Evolutionary conservation across 2,113 vertebrate genomes (phyloP).

Genomic region (Chrysochloris asiatica): DNA sequence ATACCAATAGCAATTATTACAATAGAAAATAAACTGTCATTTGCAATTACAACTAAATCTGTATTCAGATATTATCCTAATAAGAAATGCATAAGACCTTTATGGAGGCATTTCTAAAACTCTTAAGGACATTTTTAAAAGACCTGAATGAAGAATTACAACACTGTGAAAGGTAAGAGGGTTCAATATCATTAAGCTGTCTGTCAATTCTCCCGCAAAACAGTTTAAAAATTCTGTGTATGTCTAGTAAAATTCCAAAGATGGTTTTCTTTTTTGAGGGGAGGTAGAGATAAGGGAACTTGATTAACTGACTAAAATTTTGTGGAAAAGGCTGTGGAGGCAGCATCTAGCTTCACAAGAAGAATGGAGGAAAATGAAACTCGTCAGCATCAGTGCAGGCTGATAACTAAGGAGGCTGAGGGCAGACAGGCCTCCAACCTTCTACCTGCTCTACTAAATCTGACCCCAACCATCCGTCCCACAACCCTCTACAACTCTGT

Average conservation of each 20-base stretch:
- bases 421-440: no score
- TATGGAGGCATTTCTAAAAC: background rate
- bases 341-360: no score
- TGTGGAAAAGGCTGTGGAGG: background rate
- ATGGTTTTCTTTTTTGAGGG: background rate
- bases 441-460: no score
- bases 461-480: no score
- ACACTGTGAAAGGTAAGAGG: background rate
- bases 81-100: background rate
- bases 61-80: background rate
- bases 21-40: background rate
- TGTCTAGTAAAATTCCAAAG: background rate
- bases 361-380: no score
- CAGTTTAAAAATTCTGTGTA: background rate
- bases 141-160: background rate
- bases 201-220: background rate
- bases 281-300: background rate
- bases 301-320: background rate
- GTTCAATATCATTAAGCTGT: background rate
- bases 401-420: no score
- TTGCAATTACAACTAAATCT: background rate
- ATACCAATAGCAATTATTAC: background rate
- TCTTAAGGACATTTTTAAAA: background rate
- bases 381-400: no score
- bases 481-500: no score